Evolutionary conservation across 2,888 invertebrate species (phyloP).

Genomic region (Lasius platythorax): DNA sequence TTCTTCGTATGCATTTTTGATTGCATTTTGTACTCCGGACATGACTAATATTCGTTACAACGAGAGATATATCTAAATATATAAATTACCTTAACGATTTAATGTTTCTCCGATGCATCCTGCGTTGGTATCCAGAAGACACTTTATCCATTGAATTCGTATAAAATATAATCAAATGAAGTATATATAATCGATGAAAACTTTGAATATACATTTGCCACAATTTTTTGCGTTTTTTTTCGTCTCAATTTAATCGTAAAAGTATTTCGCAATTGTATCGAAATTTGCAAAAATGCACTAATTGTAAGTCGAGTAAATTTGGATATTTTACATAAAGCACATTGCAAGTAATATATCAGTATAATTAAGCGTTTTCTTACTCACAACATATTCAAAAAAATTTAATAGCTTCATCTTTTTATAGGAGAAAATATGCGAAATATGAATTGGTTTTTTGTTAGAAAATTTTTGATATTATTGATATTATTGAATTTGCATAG

Average conservation of each 20-base stretch:
- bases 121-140: not conserved
- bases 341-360: not conserved
- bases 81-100: not conserved
- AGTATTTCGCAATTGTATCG: not conserved
- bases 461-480: not conserved
- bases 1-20: slow-evolving; percentile 31
- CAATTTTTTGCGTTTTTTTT: not conserved
- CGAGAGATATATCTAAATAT: slow-evolving; percentile 17
- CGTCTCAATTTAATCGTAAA: not conserved
- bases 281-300: slow-evolving; percentile 15
- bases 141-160: not conserved
- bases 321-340: not conserved
- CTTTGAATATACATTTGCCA: not conserved
- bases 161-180: slow-evolving; percentile 1
- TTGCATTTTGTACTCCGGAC: slow-evolving; percentile 41
- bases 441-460: not conserved
- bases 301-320: not conserved
- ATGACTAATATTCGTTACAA: slow-evolving; percentile 16
- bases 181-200: not conserved
- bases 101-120: not conserved
- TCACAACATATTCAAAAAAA: not conserved
- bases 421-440: not conserved
- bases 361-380: not conserved
- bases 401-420: not conserved
- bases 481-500: not conserved